Conservation (phyloP, 2,797 vertebrate genomes). For the Darevskia mixta region DNA sequence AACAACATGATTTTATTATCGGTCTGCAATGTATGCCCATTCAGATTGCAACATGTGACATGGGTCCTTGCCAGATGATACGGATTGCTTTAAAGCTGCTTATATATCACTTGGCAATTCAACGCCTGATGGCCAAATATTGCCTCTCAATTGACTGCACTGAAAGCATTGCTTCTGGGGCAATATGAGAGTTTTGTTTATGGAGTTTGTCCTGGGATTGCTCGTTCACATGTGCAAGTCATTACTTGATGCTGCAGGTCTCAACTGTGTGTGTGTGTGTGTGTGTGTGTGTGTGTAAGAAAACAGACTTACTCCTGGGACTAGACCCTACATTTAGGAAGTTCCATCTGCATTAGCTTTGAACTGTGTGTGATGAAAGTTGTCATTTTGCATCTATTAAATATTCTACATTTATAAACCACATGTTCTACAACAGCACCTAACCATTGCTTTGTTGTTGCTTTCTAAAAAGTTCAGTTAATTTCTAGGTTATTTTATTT, state of each 20-base stretch:
- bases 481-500: neutral
- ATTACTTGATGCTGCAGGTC: neutral
- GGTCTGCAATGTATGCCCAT: neutral
- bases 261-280: neutral
- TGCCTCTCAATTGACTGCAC: neutral
- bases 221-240: neutral
- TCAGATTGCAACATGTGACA: neutral
- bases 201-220: neutral
- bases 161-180: neutral
- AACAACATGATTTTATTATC: neutral
- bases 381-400: neutral
- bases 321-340: constrained; percentile 26
- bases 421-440: neutral
- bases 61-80: neutral
- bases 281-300: neutral
- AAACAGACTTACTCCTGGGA: neutral
- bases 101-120: neutral
- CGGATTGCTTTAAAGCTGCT: neutral
- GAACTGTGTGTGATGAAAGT: neutral
- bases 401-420: neutral
- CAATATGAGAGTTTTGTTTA: neutral
- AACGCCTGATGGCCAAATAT: neutral
- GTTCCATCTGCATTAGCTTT: neutral
- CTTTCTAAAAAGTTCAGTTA: neutral
- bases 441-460: neutral